Base-by-base conservation (phyloP, 37 sponge, comb jelly and placozoan genomes). In the Halisarca cf. caerulea region DNA sequence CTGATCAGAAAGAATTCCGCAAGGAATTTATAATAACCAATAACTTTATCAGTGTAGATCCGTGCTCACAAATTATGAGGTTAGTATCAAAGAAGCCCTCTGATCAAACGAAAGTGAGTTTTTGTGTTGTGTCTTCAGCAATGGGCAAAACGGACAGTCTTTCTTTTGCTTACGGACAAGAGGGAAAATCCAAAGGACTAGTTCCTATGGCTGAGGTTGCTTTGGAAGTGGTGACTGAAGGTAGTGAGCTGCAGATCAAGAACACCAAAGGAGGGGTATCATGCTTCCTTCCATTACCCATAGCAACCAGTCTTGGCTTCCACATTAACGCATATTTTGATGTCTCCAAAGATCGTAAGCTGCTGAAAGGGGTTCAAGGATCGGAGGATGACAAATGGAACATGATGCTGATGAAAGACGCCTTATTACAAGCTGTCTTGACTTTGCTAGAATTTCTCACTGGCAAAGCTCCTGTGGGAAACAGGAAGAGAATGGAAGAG, bases 251-350 rank as follows among this genome's bases (percentile, higher is more conserved):
- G 3, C 17, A 15, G 45, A 43, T 41, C 58, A 11, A 37, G 6
- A 21, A 1, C 23, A 66, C 59, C 32, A 43, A 7, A 40, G 91
- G 88, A 27, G 32, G 34, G 2, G 5, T 84, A n/a, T 91, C 87
- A 60, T 91, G 91, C 30, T 91, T 91, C 55, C 77, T 91, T 11
- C 91, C 91, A 27, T 59, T 91, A 18, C 91, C 91, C 36, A 72
- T 84, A 14, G 15, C 14, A 15, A 84, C 69, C 55, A 69, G 39
- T 32, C 62, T 91, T 23, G 44, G 39, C 0, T 91, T 91, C 55
- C 85, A 87, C 28, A 40, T 87, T 0, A 91, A 80, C 80, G 91
- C 85, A 2, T 87, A 58, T 66, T 91, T 91, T 84, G 84, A 84
- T 59, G 47, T 91, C 3, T 57, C 84, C 21, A 86, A 84, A 32